Base-by-base conservation (phyloP, 2,113 vertebrate species). In the Macquaria australasica region DNA sequence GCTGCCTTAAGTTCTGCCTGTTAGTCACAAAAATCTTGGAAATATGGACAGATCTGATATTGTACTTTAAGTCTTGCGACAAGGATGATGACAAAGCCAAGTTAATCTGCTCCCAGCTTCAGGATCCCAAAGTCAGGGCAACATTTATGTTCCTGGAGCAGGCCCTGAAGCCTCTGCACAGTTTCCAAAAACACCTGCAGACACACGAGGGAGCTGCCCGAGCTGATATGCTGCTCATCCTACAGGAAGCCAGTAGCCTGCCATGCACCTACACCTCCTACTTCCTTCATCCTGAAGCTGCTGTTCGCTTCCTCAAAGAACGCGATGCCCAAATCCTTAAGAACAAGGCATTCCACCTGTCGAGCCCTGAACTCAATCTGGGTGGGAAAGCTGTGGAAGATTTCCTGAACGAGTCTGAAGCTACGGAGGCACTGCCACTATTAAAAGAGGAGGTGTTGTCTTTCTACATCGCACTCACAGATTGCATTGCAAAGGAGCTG, bases 241-340 rank as follows among this genome's bases (percentile, higher is more conserved):
- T 96, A 5, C 83, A 93, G 56, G 91, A 93, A 67, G 94, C 92
- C 82, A 93, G 93, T 68, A 71, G 79, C 50, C 91, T 96, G 11
- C 78, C 96, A 9, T 55, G 70, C 8, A 91, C 89, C 12, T 96
- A 95, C 75, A 87, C 93, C 14, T 91, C 92, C 58, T 81, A 85
- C 74, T 95, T 96, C 77, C 94, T 96, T 9, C 71, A 79, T n/a
- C 91, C 93, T 21, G 64, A 94, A n/a, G 95, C 92, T 34, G 89
- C 90, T 3, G 78, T 25, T 50, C 66, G 77, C 39, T 94, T 94
- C 84, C 87, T 95, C 43, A 91, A 92, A 66, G 92, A 95, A 48
- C 77, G 16, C 1, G 80, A 95, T 16, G 6, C 77, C 34, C 31
- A 83, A 59, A 85, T 96, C 41, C 90, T 96, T 1, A 87, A 90